These are phyloP conservation scores for Decapterus maruadsi DNA, from an alignment of 2,797 vertebrate genomes.

Conservation along the genomic window DNA sequence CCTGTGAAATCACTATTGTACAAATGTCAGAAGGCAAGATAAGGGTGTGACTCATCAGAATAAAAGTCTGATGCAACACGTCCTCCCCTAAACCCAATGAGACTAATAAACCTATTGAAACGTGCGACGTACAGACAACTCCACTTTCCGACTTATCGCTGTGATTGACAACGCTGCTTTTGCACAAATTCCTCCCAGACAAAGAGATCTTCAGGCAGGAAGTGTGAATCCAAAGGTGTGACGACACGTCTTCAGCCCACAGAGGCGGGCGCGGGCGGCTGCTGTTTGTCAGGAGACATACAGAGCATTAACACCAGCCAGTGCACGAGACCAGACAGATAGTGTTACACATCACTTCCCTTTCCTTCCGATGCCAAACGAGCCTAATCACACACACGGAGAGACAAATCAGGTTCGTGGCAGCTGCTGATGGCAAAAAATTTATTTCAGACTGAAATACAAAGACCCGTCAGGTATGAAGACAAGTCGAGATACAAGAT, in stretches of 20 bases:
- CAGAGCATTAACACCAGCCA: conserved; percentile 50
- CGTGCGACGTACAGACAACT: conserved; percentile 2
- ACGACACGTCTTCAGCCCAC: conserved; percentile 45
- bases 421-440: conserved; percentile 31
- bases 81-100: background rate
- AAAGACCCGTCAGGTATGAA: conserved; percentile 4
- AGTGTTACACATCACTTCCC: conserved; percentile 61
- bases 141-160: conserved; percentile 14
- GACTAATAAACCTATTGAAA: background rate
- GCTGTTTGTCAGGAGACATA: conserved; percentile 51
- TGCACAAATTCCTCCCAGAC: conserved; percentile 39
- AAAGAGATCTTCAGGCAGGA: conserved; percentile 43
- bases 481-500: conserved; percentile 5
- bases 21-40: background rate
- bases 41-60: background rate
- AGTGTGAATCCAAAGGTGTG: conserved; percentile 57
- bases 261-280: conserved; percentile 27
- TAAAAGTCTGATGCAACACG: conserved; percentile 3
- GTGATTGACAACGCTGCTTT: conserved; percentile 22
- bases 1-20: conserved; percentile 1
- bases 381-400: conserved; percentile 49
- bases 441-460: conserved; percentile 9
- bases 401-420: conserved; percentile 42
- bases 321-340: conserved; percentile 58
- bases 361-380: conserved; percentile 44